Base-by-base conservation (phyloP, 2,888 invertebrate genomes). In the Nudaria mundana region DNA sequence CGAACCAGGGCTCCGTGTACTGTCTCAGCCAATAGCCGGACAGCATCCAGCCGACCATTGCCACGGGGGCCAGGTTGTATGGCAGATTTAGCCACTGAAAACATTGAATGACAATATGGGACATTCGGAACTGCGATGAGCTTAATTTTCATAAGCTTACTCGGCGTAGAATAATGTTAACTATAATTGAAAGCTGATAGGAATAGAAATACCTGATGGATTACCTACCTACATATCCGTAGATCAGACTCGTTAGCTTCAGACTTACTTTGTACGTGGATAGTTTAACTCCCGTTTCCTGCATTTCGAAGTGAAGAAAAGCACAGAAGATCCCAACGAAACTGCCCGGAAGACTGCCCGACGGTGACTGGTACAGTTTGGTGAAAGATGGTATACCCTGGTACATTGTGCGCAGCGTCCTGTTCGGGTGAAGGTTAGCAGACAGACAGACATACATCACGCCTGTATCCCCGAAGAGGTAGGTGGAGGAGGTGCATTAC, bases 271-370 rank as follows among this genome's bases (percentile, higher is more conserved):
- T 52, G 22, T 49, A 54, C 0, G 45, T 31, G 10, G 48, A 20
- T 7, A 60, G 30, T 23, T 64, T 62, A 38, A 67, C 39, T 1
- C 57, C 55, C 1, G 48, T 36, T 41, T 66, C 62, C 37, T 72
- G 62, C 38, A 67, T 35, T 22, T 63, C 52, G 39, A 56, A 60
- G 48, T 68, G 66, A 22, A 66, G 39, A 22, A 66, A 61, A 0
- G 65, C 71, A 3, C 59, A 42, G 38, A 69, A 40, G 32, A 73
- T 47, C 0, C 71, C 71, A 10, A 65, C 36, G 18, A 75, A 41
- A 38, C 66, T 60, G 14, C 68, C 60, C 3, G 71, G 67, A 40
- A 73, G 59, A 31, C 69, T 63, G 53, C 73, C 63, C 72, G 76
- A 71, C 39, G 76, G 67, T 5, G 66, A 37, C 44, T 59, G 64